phyloP scores from a whole-genome alignment of 2,888 invertebrate genomes.

The Phortica okadai region DNA sequence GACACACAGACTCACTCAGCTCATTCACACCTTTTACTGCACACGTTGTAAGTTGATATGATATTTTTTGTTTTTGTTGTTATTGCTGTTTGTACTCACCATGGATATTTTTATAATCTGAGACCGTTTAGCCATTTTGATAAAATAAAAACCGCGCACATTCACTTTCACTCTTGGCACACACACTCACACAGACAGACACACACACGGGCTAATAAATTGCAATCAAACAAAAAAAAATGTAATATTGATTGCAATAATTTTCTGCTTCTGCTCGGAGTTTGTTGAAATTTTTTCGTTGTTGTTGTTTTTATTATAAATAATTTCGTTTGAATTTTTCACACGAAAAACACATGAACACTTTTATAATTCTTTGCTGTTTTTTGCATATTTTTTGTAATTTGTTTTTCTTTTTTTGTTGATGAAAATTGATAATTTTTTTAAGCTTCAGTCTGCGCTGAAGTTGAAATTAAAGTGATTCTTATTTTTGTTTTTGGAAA shows the following conservation, averaged over 20 bases:
- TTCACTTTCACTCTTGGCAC: slow-evolving; percentile 61
- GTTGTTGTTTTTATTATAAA: neutral
- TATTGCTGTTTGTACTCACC: slow-evolving; percentile 56
- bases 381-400: slow-evolving; percentile 20
- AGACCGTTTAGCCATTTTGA: slow-evolving; percentile 67
- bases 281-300: neutral
- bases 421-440: slow-evolving; percentile 52
- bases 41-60: neutral
- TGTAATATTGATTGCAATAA: neutral
- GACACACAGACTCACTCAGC: neutral
- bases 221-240: slow-evolving; percentile 42
- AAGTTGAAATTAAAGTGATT: neutral
- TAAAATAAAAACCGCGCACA: slow-evolving; percentile 50
- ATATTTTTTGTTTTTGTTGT: neutral
- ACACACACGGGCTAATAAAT: slow-evolving; percentile 37
- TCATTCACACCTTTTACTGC: neutral
- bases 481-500: slow-evolving; percentile 30
- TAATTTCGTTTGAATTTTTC: neutral
- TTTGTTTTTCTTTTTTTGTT: neutral
- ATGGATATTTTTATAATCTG: slow-evolving; percentile 64
- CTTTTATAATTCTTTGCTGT: neutral
- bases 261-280: slow-evolving; percentile 46
- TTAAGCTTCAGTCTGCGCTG: neutral
- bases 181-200: slow-evolving; percentile 38
- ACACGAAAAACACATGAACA: neutral